Conservation (phyloP, 2,888 invertebrate species). For the Gonocerus acuteangulatus region DNA sequence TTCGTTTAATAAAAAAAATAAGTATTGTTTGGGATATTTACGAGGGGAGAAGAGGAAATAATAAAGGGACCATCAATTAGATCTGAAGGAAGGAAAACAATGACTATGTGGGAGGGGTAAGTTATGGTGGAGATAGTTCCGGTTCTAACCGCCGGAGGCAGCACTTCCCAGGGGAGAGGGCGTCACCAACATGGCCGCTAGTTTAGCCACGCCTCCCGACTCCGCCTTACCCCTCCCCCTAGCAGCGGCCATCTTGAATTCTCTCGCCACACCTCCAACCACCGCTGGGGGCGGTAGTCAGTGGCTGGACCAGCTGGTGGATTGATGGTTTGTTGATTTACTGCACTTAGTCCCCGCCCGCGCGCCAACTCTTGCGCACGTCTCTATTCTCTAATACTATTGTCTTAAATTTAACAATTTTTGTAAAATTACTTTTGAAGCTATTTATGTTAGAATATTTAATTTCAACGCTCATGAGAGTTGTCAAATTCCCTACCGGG, state of each 20-base stretch:
- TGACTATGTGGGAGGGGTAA: background rate
- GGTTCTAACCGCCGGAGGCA: slow-evolving; percentile 11
- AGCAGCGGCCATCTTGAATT: slow-evolving; percentile 27
- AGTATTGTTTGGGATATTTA: too few species aligned
- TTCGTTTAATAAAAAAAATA: too few species aligned
- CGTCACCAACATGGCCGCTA: slow-evolving; percentile 6
- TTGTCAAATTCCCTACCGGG: too few species aligned
- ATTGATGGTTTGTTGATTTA: slow-evolving; percentile 13
- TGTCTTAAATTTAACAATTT: too few species aligned
- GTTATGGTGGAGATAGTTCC: background rate
- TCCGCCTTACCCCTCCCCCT: background rate
- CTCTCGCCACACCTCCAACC: slow-evolving; percentile 37
- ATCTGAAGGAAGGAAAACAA: background rate
- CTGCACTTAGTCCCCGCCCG: slow-evolving; percentile 37
- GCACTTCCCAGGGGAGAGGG: slow-evolving; percentile 20
- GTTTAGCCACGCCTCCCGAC: background rate
- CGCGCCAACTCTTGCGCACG: slow-evolving; percentile 14
- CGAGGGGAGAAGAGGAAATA: background rate
- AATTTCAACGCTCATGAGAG: too few species aligned
- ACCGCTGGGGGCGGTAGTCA: slow-evolving; percentile 34
- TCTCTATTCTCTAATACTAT: background rate
- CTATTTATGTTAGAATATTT: too few species aligned
- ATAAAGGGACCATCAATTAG: background rate
- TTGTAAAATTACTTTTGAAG: too few species aligned
- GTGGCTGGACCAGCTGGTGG: slow-evolving; percentile 9